Evolutionary conservation across 2,113 vertebrate genomes (phyloP), one percentile per base, ranked within the genome.

Genomic region (Psittacara wagleri): DNA sequence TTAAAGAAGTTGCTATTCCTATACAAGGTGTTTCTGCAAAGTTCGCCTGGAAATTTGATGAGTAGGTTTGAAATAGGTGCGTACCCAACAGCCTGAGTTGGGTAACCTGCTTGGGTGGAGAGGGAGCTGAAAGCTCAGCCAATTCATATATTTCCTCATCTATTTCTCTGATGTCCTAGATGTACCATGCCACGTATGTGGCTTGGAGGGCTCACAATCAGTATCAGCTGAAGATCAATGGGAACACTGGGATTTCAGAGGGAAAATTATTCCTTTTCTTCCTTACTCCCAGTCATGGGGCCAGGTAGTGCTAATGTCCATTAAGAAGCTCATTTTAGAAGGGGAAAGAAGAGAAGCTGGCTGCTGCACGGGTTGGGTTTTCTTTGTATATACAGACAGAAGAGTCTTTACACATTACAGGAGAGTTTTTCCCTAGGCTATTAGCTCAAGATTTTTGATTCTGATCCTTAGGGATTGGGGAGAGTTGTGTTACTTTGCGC

Each of bases 131-230:
- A 35, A 39, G 61, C 80, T 51, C 49, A 55, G 8, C 10, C 37
- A 28, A 1, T 43, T 63, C 9, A 17, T 37, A 1, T 14, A 25
- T 79, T 85, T 70, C 24, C 11, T 61, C 46, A 6, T 7, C 0
- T 64, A 15, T 62, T 88, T 90, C 37, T 89, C 27, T 70, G 24
- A 28, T 66, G 49, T 43, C 55, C 49, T 83, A 10, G 10, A 20
- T 9, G 25, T 51, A 39, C 20, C 16, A 17, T 63, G 35, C 13
- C 66, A 70, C 0, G 0, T 48, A 27, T 3, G 23, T 9, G 43
- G 19, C 48, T 54, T 68, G 24, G 90, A 62, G 37, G 15, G 61
- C 48, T 66, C 68, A 33, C 25, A 37, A 76, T 20, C 4, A 11
- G 22, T 25, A 19, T 59, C 39, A 80, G 54, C 27, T 7, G 18